These are phyloP conservation scores for Ruditapes philippinarum DNA, from an alignment of 1,140 invertebrate species.

Conservation along the genomic window DNA sequence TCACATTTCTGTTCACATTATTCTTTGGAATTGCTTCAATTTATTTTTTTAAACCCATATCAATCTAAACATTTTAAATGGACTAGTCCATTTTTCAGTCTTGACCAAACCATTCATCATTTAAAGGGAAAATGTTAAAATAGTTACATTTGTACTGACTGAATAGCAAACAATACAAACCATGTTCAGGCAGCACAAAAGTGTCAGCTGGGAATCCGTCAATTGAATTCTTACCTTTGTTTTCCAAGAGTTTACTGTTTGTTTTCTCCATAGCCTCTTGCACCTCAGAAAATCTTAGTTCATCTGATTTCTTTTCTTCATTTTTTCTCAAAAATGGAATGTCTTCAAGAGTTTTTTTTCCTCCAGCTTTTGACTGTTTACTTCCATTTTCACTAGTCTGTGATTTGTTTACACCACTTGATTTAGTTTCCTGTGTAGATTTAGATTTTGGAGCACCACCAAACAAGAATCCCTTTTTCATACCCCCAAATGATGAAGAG, in stretches of 20 bases:
- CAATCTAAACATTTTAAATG: too few species aligned
- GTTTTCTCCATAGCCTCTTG: slow-evolving; percentile 77
- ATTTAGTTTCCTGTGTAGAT: slow-evolving; percentile 33
- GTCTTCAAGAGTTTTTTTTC: slow-evolving; percentile 58
- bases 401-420: slow-evolving; percentile 21
- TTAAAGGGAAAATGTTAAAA: too few species aligned
- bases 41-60: too few species aligned
- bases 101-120: too few species aligned
- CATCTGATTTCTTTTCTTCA: slow-evolving; percentile 39
- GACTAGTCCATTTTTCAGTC: too few species aligned
- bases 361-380: slow-evolving; percentile 17
- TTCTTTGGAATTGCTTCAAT: too few species aligned
- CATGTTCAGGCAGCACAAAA: too few species aligned
- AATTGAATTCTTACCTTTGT: slow-evolving; percentile 80
- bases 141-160: too few species aligned
- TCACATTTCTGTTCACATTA: too few species aligned
- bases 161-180: too few species aligned
- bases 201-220: too few species aligned
- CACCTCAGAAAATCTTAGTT: slow-evolving; percentile 73
- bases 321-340: slow-evolving; percentile 79
- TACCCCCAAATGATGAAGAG: slow-evolving; percentile 73
- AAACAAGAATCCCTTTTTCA: slow-evolving; percentile 82
- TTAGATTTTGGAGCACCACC: slow-evolving; percentile 64
- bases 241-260: slow-evolving; percentile 71
- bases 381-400: slow-evolving; percentile 24